These are phyloP conservation scores for Cebus imitator DNA, from an alignment of 2,113 vertebrate species.

Conservation along the genomic window DNA sequence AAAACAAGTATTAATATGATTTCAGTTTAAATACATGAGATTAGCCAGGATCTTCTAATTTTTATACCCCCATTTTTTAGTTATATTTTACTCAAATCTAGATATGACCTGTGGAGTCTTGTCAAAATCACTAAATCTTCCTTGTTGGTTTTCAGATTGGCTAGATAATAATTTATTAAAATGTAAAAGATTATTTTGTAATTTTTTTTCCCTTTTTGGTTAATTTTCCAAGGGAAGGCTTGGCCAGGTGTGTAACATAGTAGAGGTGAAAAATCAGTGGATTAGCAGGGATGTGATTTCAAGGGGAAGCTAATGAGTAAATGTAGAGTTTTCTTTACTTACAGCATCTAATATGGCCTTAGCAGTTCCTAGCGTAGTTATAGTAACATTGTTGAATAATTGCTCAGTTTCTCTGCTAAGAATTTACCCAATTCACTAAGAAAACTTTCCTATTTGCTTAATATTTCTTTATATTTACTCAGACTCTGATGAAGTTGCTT, in stretches of 20 bases:
- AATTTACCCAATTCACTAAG: background rate
- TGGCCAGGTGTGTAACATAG: background rate
- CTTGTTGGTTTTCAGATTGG: background rate
- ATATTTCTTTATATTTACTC: background rate
- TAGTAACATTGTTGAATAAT: background rate
- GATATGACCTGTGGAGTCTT: background rate
- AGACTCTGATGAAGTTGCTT: background rate
- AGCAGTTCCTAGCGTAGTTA: background rate
- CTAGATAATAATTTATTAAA: background rate
- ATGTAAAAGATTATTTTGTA: background rate
- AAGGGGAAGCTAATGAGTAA: background rate
- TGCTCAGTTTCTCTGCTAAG: background rate
- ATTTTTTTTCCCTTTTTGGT: background rate
- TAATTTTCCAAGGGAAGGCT: background rate
- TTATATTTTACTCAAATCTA: background rate
- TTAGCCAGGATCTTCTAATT: background rate
- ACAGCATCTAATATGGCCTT: background rate
- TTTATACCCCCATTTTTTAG: background rate
- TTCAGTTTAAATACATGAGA: background rate
- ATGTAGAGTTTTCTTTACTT: background rate
- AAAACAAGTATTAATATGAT: background rate
- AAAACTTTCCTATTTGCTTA: background rate
- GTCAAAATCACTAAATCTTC: background rate
- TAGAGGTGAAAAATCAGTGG: background rate
- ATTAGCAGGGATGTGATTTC: background rate